Base-by-base conservation (phyloP, 1,140 invertebrate genomes). In the Lasaia peninsularis region DNA sequence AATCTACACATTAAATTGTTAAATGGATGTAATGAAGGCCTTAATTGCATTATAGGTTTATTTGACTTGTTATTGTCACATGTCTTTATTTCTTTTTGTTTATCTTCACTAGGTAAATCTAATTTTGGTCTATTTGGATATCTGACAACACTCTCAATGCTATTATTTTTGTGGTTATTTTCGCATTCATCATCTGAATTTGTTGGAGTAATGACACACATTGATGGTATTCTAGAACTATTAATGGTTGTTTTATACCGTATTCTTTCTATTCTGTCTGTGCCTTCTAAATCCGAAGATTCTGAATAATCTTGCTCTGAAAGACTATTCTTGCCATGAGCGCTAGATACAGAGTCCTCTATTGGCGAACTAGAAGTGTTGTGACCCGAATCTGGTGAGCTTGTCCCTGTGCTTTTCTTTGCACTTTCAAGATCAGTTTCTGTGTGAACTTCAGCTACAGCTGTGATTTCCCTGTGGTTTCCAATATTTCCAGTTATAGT, bases 181-280 rank as follows among this genome's bases (percentile, higher is more conserved):
- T 91, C 78, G 57, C 93, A 93, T 73, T 96, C 96, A 69, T 97
- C 96, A 63, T 97, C 96, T 49, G 95, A 96, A 56, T 94, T 94
- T 0, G 94, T 93, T 8, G 96, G 96, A 6, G 96, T 97, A 12
- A 97, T 97, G 0, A 96, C 95, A 83, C 96, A 97, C 94, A 98
- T 96, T 0, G 96, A 97, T 2, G 96, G 96, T 75, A 97, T 97
- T 63, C 96, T 91, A 67, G 94, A 95, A 9, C 94, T 94, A 63
- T 94, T 96, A 28, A 97, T 96, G 5, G 94, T 94, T 0, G 96
- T 97, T 87, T 97, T 97, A 10, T 93, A 93, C 61, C 95, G 90
- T 52, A 97, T 95, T 68, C 95, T 91, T 86, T 97, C 95, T 56
- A 96, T 94, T 73, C 95, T 91, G 67, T 96, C 95, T 40, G 94